Evolutionary conservation across 2,113 vertebrate species (phyloP).

Genomic region (Pseudorhombus dupliciocellatus): DNA sequence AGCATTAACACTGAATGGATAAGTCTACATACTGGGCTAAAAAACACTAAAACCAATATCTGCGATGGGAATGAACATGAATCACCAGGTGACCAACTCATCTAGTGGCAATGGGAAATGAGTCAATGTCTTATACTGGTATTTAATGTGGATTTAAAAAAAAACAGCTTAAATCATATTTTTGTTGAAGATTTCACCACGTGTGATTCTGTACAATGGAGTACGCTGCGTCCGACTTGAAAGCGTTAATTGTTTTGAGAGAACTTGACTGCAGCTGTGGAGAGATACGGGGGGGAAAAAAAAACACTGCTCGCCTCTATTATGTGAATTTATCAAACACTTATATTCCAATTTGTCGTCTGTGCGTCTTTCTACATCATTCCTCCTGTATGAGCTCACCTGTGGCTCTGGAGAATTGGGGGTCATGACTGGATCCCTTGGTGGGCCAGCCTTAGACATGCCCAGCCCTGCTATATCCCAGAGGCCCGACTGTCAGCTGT

Average conservation of each 20-base stretch:
- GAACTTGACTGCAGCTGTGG: neutral
- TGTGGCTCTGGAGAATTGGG: slow-evolving; percentile 65
- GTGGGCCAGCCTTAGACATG: slow-evolving; percentile 64
- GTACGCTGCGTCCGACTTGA: no score
- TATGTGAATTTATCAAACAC: slow-evolving; percentile 17
- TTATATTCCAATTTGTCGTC: neutral
- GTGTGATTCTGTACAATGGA: no score
- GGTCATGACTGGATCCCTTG: slow-evolving; percentile 61
- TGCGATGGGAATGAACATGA: no score
- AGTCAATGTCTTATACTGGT: no score
- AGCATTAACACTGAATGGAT: neutral
- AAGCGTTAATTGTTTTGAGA: no score
- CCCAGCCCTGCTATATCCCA: slow-evolving; percentile 70
- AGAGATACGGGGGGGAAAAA: neutral
- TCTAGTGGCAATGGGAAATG: no score
- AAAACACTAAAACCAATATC: no score
- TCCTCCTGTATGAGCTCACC: slow-evolving; percentile 51
- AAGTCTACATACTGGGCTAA: neutral
- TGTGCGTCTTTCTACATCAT: neutral
- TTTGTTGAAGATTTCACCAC: no score
- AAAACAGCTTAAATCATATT: no score
- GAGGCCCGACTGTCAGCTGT: slow-evolving; percentile 63
- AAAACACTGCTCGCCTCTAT: neutral
- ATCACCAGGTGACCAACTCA: no score
- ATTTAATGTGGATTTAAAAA: no score